Evolutionary conservation across 1,140 invertebrate genomes (phyloP).

Genomic region (Carposina sasakii): DNA sequence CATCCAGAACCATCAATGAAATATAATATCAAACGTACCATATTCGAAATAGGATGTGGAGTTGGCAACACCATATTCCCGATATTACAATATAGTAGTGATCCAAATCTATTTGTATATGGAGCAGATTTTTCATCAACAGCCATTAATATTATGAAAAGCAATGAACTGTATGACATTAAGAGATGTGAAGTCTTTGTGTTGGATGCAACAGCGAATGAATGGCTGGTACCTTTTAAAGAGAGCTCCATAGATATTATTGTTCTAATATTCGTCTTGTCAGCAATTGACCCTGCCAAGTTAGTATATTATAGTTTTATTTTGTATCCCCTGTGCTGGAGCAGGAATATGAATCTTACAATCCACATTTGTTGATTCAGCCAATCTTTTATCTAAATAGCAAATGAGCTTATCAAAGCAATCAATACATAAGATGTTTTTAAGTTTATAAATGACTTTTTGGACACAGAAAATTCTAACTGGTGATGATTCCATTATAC

Average conservation of each 20-base stretch:
- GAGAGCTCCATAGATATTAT: constrained; percentile 89
- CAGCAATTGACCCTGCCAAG: constrained; percentile 92
- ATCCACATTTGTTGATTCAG: no score
- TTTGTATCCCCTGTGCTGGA: no score
- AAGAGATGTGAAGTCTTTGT: constrained; percentile 92
- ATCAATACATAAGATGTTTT: no score
- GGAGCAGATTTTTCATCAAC: constrained; percentile 96
- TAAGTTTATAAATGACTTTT: no score
- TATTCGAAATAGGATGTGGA: constrained; percentile 96
- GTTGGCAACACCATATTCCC: constrained; percentile 98
- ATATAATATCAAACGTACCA: constrained; percentile 62
- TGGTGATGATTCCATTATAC: no score
- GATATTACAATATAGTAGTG: constrained; percentile 86
- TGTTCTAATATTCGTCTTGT: constrained; percentile 96
- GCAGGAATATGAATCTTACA: no score
- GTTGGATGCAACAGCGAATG: constrained; percentile 84
- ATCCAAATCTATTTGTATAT: constrained; percentile 90
- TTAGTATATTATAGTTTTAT: no score
- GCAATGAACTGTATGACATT: constrained; percentile 82
- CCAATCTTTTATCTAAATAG: no score
- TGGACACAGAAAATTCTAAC: no score
- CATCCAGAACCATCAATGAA: not conserved
- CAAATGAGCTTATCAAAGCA: no score
- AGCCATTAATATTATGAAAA: constrained; percentile 91
- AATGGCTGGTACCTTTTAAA: constrained; percentile 85